Percentiles rank a stretch among this genome's conserved stretches.
Evolutionary conservation across 2,113 vertebrate species (phyloP).

Genomic region (Notechis scutatus): DNA sequence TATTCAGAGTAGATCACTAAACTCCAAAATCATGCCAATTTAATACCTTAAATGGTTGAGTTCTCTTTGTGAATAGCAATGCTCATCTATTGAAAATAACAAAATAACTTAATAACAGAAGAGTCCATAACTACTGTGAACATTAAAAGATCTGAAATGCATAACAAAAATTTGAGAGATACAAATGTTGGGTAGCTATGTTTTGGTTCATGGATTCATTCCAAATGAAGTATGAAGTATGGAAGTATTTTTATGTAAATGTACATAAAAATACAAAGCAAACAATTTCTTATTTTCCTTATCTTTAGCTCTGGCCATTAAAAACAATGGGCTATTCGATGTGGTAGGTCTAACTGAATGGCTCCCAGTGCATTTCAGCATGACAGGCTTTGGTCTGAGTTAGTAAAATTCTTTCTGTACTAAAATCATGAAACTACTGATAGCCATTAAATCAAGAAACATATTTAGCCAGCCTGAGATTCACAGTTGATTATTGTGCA

Average conservation of each 20-base stretch:
- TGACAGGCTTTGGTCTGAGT: not conserved
- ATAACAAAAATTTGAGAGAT: not conserved
- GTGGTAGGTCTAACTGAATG: not conserved
- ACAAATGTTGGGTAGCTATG: not conserved
- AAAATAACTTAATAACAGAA: not conserved
- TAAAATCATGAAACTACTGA: not conserved
- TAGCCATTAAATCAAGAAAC: not conserved
- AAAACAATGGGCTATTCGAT: not conserved
- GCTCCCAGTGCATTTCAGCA: not conserved
- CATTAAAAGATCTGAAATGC: not conserved
- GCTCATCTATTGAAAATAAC: not conserved
- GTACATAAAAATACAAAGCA: not conserved
- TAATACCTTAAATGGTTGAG: not conserved
- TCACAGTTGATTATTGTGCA: not conserved
- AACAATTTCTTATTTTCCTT: not conserved
- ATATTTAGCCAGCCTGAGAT: not conserved
- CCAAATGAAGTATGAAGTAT: not conserved
- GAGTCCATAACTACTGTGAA: not conserved
- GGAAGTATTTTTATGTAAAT: not conserved
- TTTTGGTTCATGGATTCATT: not conserved
- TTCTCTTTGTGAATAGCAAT: not conserved
- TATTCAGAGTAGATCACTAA: conserved; percentile 14
- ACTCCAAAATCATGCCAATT: not conserved
- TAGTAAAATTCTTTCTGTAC: not conserved
- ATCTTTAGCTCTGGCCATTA: not conserved